Evolutionary conservation across 2,888 invertebrate species (phyloP).

Genomic region (Cerastis rubricosa): DNA sequence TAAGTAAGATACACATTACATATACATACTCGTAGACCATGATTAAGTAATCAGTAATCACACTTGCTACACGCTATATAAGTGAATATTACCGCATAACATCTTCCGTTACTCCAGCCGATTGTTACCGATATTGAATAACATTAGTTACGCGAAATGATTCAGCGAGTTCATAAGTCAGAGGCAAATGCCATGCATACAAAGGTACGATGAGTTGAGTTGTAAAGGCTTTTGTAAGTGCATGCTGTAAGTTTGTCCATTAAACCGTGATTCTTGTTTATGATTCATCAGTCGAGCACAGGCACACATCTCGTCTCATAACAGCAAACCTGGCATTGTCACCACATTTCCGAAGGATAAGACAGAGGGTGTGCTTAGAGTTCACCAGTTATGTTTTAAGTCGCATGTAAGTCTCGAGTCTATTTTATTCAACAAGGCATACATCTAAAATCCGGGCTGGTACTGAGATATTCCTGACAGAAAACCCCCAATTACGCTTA

Average conservation of each 20-base stretch:
- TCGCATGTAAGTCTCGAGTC: background rate
- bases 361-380: background rate
- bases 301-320: no score
- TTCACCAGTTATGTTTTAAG: background rate
- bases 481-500: background rate
- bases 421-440: background rate
- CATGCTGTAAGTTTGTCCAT: background rate
- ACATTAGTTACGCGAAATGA: conserved; percentile 50
- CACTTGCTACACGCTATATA: conserved; percentile 10
- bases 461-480: background rate
- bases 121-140: conserved; percentile 54
- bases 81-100: conserved; percentile 29
- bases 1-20: conserved; percentile 10
- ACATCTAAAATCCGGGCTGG: background rate
- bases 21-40: background rate
- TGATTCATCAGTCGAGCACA: background rate
- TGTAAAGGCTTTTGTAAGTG: conserved; percentile 3
- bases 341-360: background rate
- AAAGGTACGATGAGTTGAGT: conserved; percentile 10
- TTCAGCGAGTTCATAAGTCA: conserved; percentile 45
- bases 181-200: conserved; percentile 10
- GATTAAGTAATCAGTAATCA: conserved; percentile 31
- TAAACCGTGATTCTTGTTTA: background rate
- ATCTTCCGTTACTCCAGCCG: background rate
- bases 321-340: background rate